Base-by-base conservation (phyloP, 2,113 vertebrate species). In the Columbina picui region DNA sequence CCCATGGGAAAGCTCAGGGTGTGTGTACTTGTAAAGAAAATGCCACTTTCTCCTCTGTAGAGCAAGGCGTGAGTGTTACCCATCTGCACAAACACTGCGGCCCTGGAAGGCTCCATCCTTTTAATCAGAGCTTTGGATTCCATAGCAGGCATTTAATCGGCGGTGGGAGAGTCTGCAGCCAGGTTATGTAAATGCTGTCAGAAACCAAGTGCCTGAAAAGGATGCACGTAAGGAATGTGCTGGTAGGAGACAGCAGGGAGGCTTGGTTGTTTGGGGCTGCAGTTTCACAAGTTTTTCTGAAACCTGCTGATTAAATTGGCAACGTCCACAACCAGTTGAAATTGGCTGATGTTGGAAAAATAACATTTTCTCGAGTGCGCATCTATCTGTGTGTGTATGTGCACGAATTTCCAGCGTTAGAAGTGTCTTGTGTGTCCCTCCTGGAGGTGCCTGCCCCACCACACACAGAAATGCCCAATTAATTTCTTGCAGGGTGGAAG, bases 131-230 rank as follows among this genome's bases (percentile, higher is more conserved):
- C 59, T 92, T 69, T 83, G 93, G 83, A 53, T 83, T 79, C 67
- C 91, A 36, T 2, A 69, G 86, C 91, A 86, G 70, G 71, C 87
- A 2, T 92, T 83, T 86, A 77, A 90, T 92, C 8, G 4, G 79
- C 86, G 68, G 86, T 20, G 83, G 89, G 89, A 69, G 79, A 4
- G 83, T 90, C 95, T 95, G 21, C 86, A 87, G 80, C 83, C 93
- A 88, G 93, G 94, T 94, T 88, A 77, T 85, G 63, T 68, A 88
- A 96, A 95, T n/a, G 76, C 89, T 92, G 93, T 65, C 91, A 60
- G 94, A 76, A 92, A 88, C 32, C 75, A 34, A 83, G 49, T 8
- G 78, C 52, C 82, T 95, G 70, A 38, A 43, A 75, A 85, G n/a
- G 79, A 90, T n/a, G 34, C 47, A 22, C 78, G 63, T 52, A 30